phyloP scores from a whole-genome alignment of 2,888 invertebrate genomes.

The Schrankia costaestrigalis region DNA sequence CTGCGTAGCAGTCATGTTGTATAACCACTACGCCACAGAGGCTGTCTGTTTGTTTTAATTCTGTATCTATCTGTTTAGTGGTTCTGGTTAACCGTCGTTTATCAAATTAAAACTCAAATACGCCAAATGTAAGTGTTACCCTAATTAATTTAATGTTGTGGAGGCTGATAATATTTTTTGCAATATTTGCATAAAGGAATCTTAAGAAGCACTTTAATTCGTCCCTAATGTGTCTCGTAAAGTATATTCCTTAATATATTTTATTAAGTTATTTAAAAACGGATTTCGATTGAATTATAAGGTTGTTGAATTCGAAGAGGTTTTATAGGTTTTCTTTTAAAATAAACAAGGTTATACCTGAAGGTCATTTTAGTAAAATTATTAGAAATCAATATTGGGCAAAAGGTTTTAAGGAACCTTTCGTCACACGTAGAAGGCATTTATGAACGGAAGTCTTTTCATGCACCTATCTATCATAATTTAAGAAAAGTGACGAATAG shows the following conservation, averaged over 20 bases:
- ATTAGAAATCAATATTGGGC: no score
- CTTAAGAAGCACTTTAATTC: conserved; percentile 69
- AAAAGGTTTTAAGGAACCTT: no score
- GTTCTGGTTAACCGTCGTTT: conserved; percentile 61
- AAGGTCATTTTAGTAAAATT: no score
- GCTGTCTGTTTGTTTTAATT: no score
- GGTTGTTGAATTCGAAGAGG: conserved; percentile 9
- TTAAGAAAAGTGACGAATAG: no score
- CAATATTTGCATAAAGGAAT: conserved; percentile 71
- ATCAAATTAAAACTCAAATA: conserved; percentile 59
- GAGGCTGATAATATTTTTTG: conserved; percentile 52
- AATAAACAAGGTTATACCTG: no score
- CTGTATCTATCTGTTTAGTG: no score
- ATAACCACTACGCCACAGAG: no score
- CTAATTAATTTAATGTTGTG: conserved; percentile 65
- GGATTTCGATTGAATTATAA: conserved; percentile 13
- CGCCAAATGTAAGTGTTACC: conserved; percentile 58
- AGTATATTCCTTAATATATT: conserved; percentile 47
- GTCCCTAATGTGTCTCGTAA: conserved; percentile 54
- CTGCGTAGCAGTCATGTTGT: no score
- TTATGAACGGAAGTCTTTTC: no score
- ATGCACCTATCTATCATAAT: no score
- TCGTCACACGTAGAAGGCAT: no score
- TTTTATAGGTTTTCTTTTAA: neutral
- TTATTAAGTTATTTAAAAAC: conserved; percentile 60